phyloP scores from a whole-genome alignment of 2,888 invertebrate genomes.

The Acronicta aceris region DNA sequence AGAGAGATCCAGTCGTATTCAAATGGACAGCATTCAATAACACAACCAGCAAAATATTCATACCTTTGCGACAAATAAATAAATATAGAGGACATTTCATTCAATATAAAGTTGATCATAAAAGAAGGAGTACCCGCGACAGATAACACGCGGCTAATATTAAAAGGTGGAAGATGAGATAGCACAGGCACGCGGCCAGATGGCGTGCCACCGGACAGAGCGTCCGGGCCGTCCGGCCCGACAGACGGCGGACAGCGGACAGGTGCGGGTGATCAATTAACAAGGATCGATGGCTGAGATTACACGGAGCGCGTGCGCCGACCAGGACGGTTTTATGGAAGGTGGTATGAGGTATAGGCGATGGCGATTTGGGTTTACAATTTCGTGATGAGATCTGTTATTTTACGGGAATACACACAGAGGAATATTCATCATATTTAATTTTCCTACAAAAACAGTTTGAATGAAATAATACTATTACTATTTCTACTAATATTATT shows the following conservation, averaged over 20 bases:
- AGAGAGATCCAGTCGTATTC: background rate
- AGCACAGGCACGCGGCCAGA: conserved; percentile 62
- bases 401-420: background rate
- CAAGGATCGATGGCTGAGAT: conserved; percentile 79
- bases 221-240: conserved; percentile 42
- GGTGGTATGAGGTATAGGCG: conserved; percentile 8
- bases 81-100: conserved; percentile 40
- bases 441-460: no score
- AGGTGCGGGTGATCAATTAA: conserved; percentile 85
- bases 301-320: conserved; percentile 73
- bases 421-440: no score
- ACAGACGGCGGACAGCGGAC: conserved; percentile 59
- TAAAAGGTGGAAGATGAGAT: conserved; percentile 60
- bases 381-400: background rate
- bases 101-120: conserved; percentile 43
- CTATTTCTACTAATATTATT: no score
- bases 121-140: conserved; percentile 31
- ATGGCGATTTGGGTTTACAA: conserved; percentile 12
- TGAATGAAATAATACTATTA: no score
- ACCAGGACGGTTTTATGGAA: conserved; percentile 34
- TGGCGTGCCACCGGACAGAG: conserved; percentile 53
- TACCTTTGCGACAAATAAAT: conserved; percentile 8
- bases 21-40: conserved; percentile 3
- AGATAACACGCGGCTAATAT: conserved; percentile 55
- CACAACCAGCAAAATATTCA: conserved; percentile 21